Evolutionary conservation across 1,140 invertebrate genomes (phyloP).

Genomic region (Lutraria rhynchaena): DNA sequence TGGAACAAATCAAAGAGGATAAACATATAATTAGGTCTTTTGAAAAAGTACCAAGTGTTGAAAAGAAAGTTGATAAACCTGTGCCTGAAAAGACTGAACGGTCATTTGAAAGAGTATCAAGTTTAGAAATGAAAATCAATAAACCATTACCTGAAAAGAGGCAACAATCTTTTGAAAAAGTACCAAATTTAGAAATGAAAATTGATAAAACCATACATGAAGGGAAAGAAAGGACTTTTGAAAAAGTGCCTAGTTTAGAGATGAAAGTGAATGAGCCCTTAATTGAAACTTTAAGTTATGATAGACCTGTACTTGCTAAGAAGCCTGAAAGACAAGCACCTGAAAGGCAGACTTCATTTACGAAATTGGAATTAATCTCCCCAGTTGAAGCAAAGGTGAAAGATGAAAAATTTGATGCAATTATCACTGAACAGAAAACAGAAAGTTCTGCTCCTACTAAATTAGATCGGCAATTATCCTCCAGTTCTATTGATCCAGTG

Average conservation of each 20-base stretch:
- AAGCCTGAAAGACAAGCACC: neutral
- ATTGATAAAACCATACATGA: slow-evolving; percentile 4
- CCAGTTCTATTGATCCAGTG: neutral
- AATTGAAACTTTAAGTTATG: too few species aligned
- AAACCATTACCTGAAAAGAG: too few species aligned
- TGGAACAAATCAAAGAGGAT: neutral
- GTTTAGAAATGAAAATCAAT: neutral
- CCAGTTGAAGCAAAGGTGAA: neutral
- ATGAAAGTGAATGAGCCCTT: too few species aligned
- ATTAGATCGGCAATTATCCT: too few species aligned
- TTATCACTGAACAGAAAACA: neutral
- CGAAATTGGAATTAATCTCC: neutral
- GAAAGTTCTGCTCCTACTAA: too few species aligned
- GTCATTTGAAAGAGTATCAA: neutral
- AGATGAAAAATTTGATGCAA: too few species aligned
- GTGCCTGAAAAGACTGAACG: neutral
- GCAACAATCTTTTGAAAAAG: too few species aligned
- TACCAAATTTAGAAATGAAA: neutral
- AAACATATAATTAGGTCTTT: neutral
- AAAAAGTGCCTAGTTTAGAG: too few species aligned
- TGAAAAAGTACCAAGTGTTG: slow-evolving; percentile 1
- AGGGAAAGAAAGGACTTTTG: neutral
- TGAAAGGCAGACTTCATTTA: slow-evolving; percentile 17
- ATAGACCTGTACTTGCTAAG: too few species aligned
- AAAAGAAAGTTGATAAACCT: slow-evolving; percentile 8